Evolutionary conservation across 2,113 vertebrate species (phyloP).

Genomic region (Pomatorhinus ruficollis): DNA sequence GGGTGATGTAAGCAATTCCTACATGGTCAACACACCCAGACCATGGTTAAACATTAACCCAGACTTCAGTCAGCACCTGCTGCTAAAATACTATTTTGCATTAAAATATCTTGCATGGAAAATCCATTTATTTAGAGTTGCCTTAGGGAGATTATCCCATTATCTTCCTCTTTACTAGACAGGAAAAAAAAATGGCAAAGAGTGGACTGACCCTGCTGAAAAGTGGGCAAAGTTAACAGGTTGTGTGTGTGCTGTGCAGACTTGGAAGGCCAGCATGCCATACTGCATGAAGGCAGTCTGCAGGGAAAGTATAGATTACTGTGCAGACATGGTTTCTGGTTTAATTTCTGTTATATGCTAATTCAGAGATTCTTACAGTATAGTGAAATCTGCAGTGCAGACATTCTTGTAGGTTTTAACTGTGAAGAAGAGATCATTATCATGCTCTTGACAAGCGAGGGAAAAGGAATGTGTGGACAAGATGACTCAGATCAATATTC

Average conservation of each 20-base stretch:
- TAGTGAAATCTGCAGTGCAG: background rate
- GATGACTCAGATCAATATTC: background rate
- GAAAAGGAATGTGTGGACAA: background rate
- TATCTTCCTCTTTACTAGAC: background rate
- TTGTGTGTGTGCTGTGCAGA: background rate
- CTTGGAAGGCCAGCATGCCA: rapidly evolving
- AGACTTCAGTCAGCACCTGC: background rate
- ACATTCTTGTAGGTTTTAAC: background rate
- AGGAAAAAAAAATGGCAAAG: background rate
- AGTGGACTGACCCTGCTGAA: background rate
- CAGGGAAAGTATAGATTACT: background rate
- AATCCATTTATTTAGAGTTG: background rate
- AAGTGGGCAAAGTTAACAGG: background rate
- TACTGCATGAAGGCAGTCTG: rapidly evolving
- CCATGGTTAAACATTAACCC: background rate
- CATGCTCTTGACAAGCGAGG: background rate
- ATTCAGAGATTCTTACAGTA: background rate
- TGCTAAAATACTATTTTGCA: background rate
- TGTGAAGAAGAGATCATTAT: background rate
- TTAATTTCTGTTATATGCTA: background rate
- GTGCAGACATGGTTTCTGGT: background rate
- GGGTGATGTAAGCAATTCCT: background rate
- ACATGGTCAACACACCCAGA: rapidly evolving
- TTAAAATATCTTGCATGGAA: background rate
- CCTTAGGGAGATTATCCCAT: background rate